A percentile compares a stretch with the other conserved stretches of the same genome.
These are phyloP conservation scores for Pyrocoelia pectoralis DNA, from an alignment of 2,888 invertebrate species.

Conservation along the genomic window DNA sequence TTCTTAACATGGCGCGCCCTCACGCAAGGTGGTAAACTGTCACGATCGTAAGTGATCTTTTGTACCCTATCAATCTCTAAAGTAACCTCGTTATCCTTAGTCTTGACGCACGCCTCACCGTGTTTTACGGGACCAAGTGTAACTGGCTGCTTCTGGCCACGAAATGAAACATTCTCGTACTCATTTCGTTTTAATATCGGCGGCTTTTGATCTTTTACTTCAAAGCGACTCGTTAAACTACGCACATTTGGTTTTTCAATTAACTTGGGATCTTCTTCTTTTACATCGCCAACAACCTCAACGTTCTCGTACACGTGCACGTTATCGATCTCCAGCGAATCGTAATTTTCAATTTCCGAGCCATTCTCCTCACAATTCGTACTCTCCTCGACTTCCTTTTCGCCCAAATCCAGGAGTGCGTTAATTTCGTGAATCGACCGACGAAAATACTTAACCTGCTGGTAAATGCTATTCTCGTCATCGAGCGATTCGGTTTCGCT, in stretches of 20 bases:
- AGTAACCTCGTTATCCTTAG: no score
- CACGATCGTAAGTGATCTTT: slow-evolving; percentile 28
- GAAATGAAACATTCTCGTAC: slow-evolving; percentile 8
- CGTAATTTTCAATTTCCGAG: slow-evolving; percentile 43
- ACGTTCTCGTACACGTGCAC: slow-evolving; percentile 54
- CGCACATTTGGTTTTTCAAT: slow-evolving; percentile 25
- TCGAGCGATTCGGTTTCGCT: slow-evolving; percentile 52
- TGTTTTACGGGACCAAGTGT: background rate
- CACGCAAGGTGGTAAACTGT: slow-evolving; percentile 65
- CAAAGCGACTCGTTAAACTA: slow-evolving; percentile 50
- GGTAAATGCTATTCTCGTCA: slow-evolving; percentile 68
- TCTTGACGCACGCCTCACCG: background rate
- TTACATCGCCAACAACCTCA: background rate
- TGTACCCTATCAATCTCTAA: slow-evolving; percentile 11
- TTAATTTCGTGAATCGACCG: slow-evolving; percentile 80
- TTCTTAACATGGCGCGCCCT: slow-evolving; percentile 70
- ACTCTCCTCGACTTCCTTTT: slow-evolving; percentile 26
- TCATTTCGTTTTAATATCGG: slow-evolving; percentile 38
- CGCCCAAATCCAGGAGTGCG: slow-evolving; percentile 61
- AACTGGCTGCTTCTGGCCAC: slow-evolving; percentile 16
- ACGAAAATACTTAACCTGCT: slow-evolving; percentile 77
- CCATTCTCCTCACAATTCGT: slow-evolving; percentile 11
- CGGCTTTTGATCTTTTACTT: slow-evolving; percentile 54
- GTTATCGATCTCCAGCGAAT: slow-evolving; percentile 51
- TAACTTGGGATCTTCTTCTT: background rate